Conservation (phyloP, 2,888 invertebrate species). For the Spisula subtruncata region DNA sequence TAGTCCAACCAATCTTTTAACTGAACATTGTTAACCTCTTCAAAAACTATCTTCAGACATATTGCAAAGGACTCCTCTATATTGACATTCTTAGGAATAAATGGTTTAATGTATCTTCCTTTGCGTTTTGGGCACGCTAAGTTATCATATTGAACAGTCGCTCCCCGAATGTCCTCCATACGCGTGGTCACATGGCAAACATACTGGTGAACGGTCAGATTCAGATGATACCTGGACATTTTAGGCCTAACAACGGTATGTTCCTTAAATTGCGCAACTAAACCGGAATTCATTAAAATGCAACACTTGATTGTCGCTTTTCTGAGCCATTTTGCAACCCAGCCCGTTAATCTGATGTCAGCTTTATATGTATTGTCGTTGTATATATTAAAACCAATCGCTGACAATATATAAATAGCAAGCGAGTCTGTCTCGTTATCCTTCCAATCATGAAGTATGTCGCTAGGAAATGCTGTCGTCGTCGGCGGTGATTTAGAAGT, state of each 20-base stretch:
- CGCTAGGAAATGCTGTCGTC: too few species aligned
- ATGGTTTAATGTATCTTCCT: conserved; percentile 19
- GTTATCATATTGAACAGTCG: conserved; percentile 18
- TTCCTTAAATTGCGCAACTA: not conserved
- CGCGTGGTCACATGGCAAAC: conserved; percentile 20
- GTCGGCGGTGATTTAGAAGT: too few species aligned
- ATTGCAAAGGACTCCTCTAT: conserved; percentile 35
- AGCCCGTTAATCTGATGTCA: conserved; percentile 31
- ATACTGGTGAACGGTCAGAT: conserved; percentile 1
- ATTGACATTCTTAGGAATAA: not conserved
- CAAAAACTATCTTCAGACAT: conserved; percentile 48
- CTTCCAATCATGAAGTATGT: too few species aligned
- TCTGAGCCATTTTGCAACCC: not conserved
- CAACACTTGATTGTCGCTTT: conserved; percentile 17
- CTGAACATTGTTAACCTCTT: not conserved
- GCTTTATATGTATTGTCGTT: too few species aligned
- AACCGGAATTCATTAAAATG: not conserved
- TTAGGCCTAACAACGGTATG: not conserved
- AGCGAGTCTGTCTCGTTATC: too few species aligned
- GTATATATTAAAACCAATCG: conserved; percentile 16
- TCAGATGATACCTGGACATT: not conserved
- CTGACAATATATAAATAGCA: too few species aligned
- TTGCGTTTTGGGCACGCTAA: conserved; percentile 16
- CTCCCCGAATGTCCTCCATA: conserved; percentile 9
- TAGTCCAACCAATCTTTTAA: conserved; percentile 47